Evolutionary conservation across 2,888 invertebrate species (phyloP).

Genomic region (Agrochola litura): DNA sequence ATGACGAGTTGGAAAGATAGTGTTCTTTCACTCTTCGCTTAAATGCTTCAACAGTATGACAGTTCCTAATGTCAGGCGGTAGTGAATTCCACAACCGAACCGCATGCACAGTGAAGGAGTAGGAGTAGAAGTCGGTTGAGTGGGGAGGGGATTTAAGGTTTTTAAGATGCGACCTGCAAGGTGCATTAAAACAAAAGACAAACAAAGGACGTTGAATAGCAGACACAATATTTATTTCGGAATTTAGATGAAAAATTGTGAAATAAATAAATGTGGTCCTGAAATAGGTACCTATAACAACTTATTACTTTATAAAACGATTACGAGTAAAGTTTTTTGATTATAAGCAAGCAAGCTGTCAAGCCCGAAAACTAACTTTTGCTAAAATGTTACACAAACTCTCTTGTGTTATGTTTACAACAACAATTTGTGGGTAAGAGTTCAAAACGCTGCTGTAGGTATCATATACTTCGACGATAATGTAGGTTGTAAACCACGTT

Average conservation of each 20-base stretch:
- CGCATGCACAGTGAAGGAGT: too few species aligned
- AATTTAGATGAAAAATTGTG: neutral
- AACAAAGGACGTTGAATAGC: too few species aligned
- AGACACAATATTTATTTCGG: too few species aligned
- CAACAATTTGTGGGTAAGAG: conserved; percentile 1
- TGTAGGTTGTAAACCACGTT: neutral
- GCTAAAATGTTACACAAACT: conserved; percentile 12
- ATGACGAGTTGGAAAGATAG: too few species aligned
- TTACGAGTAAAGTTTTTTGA: neutral
- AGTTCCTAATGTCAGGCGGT: too few species aligned
- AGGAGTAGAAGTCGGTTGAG: too few species aligned
- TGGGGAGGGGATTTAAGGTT: too few species aligned
- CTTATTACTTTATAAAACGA: neutral
- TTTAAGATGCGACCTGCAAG: too few species aligned
- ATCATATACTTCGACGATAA: neutral
- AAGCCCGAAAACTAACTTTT: conserved; percentile 9
- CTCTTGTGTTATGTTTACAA: neutral
- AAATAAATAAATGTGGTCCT: neutral
- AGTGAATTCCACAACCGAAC: too few species aligned
- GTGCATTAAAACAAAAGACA: too few species aligned
- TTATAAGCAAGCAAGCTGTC: neutral
- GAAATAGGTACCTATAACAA: neutral
- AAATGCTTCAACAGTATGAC: too few species aligned
- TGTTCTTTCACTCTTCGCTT: too few species aligned
- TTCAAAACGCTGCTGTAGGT: neutral